A percentile compares a stretch with the other conserved stretches of the same genome.
phyloP scores from a whole-genome alignment of 2,797 vertebrate species.

The Xenentodon cancila region DNA sequence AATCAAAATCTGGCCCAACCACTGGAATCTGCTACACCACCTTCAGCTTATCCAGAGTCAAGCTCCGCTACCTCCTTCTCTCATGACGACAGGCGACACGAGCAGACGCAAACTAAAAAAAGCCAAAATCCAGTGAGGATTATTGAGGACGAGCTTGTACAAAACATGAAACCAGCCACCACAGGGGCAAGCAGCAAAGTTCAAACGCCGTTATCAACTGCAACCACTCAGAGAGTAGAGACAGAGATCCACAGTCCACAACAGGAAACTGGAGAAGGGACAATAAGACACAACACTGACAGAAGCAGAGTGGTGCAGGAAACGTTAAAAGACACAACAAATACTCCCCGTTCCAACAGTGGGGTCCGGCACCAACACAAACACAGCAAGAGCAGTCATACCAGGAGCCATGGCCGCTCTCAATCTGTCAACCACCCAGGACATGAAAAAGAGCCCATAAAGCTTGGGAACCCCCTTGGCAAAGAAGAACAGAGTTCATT shows the following conservation, averaged over 20 bases:
- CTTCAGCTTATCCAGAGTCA: slow-evolving; percentile 41
- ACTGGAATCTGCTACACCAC: slow-evolving; percentile 48
- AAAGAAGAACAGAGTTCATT: slow-evolving; percentile 47
- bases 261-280: slow-evolving; percentile 36
- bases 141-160: slow-evolving; percentile 33
- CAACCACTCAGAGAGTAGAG: slow-evolving; percentile 38
- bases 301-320: slow-evolving; percentile 32
- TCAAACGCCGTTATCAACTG: slow-evolving; percentile 26
- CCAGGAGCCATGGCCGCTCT: not conserved
- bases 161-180: slow-evolving; percentile 28
- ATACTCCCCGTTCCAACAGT: slow-evolving; percentile 21
- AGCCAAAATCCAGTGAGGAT: slow-evolving; percentile 30
- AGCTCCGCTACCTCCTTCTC: slow-evolving; percentile 43
- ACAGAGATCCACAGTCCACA: slow-evolving; percentile 43
- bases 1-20: slow-evolving; percentile 41
- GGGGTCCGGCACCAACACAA: slow-evolving; percentile 37
- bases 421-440: slow-evolving; percentile 13
- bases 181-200: slow-evolving; percentile 39
- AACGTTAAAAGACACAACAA: slow-evolving; percentile 26
- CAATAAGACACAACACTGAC: slow-evolving; percentile 36
- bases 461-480: slow-evolving; percentile 5
- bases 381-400: slow-evolving; percentile 28
- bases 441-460: slow-evolving; percentile 21
- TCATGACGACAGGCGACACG: slow-evolving; percentile 54
- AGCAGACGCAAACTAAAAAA: slow-evolving; percentile 51